Percentiles rank a stretch among this genome's conserved stretches.
Conservation (phyloP, 1,140 invertebrate genomes). For the Pseudomyrmex dendroicus region DNA sequence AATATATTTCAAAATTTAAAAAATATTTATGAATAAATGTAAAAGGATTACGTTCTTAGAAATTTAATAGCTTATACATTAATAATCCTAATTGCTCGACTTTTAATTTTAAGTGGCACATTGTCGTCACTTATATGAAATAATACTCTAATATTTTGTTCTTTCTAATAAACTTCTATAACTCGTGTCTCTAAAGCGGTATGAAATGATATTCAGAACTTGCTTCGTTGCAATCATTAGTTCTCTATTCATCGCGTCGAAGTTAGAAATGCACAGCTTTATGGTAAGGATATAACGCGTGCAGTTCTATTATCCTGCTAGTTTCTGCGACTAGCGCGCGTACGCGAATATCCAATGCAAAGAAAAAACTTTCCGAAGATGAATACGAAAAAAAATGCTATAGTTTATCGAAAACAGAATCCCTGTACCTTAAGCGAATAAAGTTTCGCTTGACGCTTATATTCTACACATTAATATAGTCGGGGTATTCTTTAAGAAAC, state of each 20-base stretch:
- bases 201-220: conserved; percentile 45
- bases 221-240: conserved; percentile 56
- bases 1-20: background rate
- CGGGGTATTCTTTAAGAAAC: no score
- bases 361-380: conserved; percentile 26
- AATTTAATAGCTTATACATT: conserved; percentile 6
- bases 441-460: background rate
- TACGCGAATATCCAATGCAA: conserved; percentile 18
- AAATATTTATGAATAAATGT: background rate
- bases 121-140: background rate
- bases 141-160: conserved; percentile 32
- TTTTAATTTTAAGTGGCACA: background rate
- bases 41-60: background rate
- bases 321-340: conserved; percentile 35
- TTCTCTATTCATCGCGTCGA: conserved; percentile 31
- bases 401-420: conserved; percentile 10
- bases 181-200: conserved; percentile 32
- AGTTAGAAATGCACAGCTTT: conserved; percentile 45
- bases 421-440: conserved; percentile 15
- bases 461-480: no score
- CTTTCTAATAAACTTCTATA: conserved; percentile 34
- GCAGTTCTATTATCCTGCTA: conserved; percentile 40
- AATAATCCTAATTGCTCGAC: background rate
- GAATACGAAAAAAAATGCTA: conserved; percentile 34
- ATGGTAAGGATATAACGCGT: conserved; percentile 48